Conservation (phyloP, 2,888 invertebrate genomes). For the Galerucella pusilla region DNA sequence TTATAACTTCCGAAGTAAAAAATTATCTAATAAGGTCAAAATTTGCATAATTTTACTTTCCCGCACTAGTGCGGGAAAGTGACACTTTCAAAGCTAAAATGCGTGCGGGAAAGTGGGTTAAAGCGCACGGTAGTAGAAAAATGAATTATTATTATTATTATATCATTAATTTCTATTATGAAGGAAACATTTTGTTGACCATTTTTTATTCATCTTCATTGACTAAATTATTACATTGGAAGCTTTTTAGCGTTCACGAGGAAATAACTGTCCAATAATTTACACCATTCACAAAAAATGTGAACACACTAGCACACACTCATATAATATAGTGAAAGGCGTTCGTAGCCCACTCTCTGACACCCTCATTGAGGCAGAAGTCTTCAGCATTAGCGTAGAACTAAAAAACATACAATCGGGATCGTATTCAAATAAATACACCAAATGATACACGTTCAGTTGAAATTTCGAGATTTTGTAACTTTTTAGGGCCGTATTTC, state of each 20-base stretch:
- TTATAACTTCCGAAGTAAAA: too few relatives aligned
- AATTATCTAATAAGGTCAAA: too few relatives aligned
- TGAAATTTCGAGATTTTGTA: too few relatives aligned
- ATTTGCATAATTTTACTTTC: too few relatives aligned
- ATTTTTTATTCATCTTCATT: slow-evolving; percentile 34
- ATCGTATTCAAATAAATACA: neutral
- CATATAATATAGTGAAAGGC: slow-evolving; percentile 39
- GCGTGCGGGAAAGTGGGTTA: neutral
- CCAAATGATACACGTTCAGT: too few relatives aligned
- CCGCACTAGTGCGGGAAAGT: too few relatives aligned
- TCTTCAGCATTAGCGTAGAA: slow-evolving; percentile 17
- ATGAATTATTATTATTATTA: too few relatives aligned
- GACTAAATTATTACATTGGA: slow-evolving; percentile 35
- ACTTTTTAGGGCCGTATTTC: too few relatives aligned
- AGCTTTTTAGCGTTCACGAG: slow-evolving; percentile 40
- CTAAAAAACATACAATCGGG: neutral
- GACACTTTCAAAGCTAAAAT: too few relatives aligned
- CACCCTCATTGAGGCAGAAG: slow-evolving; percentile 30
- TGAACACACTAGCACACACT: slow-evolving; percentile 38
- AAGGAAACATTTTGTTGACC: neutral
- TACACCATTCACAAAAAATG: slow-evolving; percentile 40
- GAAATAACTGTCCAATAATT: slow-evolving; percentile 45
- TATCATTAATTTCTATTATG: neutral
- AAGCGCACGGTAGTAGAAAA: neutral
- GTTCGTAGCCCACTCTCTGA: slow-evolving; percentile 34